Conservation (phyloP, 2,113 vertebrate genomes). For the Xyrauchen texanus region DNA sequence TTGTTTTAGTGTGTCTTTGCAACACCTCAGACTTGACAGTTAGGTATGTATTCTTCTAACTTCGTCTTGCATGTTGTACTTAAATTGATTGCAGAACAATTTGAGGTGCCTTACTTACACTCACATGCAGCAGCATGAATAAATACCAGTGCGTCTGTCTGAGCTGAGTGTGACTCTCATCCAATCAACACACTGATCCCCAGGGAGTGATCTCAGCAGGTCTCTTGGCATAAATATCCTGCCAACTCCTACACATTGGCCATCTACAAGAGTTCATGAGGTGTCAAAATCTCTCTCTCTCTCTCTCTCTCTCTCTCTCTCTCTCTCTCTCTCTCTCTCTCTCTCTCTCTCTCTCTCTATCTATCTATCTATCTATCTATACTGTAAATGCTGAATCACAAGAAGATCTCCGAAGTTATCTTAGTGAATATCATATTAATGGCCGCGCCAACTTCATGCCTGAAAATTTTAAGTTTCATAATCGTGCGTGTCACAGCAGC, state of each 20-base stretch:
- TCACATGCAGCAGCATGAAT: constrained; percentile 22
- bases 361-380: no score
- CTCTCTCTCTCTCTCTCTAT: no score
- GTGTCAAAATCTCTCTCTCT: neutral
- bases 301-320: no score
- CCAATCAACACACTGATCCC: constrained; percentile 22
- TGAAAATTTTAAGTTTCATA: constrained; percentile 38
- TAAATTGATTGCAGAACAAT: neutral
- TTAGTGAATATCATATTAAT: neutral
- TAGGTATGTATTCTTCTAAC: no score
- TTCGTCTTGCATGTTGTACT: neutral
- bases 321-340: no score
- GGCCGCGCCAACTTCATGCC: neutral
- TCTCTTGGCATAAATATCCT: constrained; percentile 20
- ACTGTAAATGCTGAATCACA: no score
- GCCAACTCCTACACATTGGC: neutral
- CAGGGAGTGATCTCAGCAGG: neutral
- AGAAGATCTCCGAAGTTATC: neutral
- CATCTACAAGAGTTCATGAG: neutral
- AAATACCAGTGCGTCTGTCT: constrained; percentile 3
- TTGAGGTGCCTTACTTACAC: neutral
- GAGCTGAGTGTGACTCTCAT: neutral
- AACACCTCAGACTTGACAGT: no score
- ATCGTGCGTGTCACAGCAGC: constrained; percentile 44
- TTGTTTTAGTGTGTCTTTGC: no score